Base-by-base conservation (phyloP, 2,797 vertebrate species). In the Alectoris magna region DNA sequence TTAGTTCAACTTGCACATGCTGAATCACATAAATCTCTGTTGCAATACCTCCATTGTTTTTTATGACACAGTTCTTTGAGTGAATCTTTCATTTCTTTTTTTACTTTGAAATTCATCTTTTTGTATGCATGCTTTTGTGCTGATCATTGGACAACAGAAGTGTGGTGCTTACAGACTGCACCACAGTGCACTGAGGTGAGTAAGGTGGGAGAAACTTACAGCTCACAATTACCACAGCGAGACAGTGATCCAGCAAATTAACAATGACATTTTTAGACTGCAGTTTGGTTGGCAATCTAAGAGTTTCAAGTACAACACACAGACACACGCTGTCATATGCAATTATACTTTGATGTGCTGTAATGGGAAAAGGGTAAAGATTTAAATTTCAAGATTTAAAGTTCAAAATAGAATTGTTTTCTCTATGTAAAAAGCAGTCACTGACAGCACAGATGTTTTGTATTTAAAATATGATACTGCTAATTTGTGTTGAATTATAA, bases 71-170 rank as follows among this genome's bases (percentile, higher is more conserved):
- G 23, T 41, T 68, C n/a, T 90, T 67, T 58, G 64, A 58, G 14
- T 48, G 36, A 81, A 41, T 74, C 89, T 87, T 89, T 88, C n/a
- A 43, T 43, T 80, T 91, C 26, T 82, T 10, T 82, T 9, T 59
- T 84, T 80, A 29, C 62, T 69, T 56, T 83, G 58, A 90, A 84
- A 82, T 84, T 88, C 49, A 80, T 62, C 63, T 84, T 92, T 63
- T 80, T 62, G 29, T 29, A 7, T 38, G 43, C 8, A 14, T 2
- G 3, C 48, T 90, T 86, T 82, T 69, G 15, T 84, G 67, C 58
- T 2, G 3, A 36, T n/a, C 6, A 9, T n/a, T 75, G 72, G 58
- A n/a, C 62, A 91, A 29, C 55, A 26, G 15, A 79, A 82, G 8
- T 22, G n/a, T 44, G 48, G 44, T 5, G 12, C 15, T 84, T 88